phyloP scores from a whole-genome alignment of 2,113 vertebrate species.

The Amblyopsis rosae region DNA sequence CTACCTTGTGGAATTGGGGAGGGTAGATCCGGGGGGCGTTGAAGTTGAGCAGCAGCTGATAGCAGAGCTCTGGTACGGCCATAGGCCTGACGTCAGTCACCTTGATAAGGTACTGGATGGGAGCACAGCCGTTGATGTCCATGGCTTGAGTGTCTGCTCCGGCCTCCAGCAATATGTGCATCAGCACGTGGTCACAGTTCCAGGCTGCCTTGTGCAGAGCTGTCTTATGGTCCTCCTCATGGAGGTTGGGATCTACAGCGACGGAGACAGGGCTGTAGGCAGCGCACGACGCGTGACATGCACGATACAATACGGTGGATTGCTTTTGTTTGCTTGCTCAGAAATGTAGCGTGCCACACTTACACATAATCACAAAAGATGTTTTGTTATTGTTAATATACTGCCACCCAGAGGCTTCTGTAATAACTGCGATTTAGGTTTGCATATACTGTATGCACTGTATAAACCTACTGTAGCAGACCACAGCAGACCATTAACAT shows the following conservation, averaged over 20 bases:
- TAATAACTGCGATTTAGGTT: too few relatives aligned
- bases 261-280: not conserved
- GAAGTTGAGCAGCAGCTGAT: conserved; percentile 90
- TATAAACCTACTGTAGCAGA: too few relatives aligned
- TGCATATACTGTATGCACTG: too few relatives aligned
- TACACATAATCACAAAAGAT: too few relatives aligned
- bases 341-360: too few relatives aligned
- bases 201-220: conserved; percentile 94
- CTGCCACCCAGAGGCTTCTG: too few relatives aligned
- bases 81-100: conserved; percentile 83
- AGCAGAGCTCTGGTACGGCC: conserved; percentile 85
- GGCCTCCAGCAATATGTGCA: conserved; percentile 90
- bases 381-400: too few relatives aligned
- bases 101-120: conserved; percentile 91
- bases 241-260: conserved; percentile 77
- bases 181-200: conserved; percentile 91
- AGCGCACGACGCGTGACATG: not conserved
- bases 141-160: conserved; percentile 84
- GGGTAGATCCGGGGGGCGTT: conserved; percentile 89
- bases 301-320: too few relatives aligned
- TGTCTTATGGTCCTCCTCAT: conserved; percentile 88
- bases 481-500: too few relatives aligned
- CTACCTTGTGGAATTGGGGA: conserved; percentile 95
- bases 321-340: too few relatives aligned
- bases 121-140: conserved; percentile 91